Evolutionary conservation across 2,888 invertebrate species (phyloP).

Genomic region (Norana najaformis): DNA sequence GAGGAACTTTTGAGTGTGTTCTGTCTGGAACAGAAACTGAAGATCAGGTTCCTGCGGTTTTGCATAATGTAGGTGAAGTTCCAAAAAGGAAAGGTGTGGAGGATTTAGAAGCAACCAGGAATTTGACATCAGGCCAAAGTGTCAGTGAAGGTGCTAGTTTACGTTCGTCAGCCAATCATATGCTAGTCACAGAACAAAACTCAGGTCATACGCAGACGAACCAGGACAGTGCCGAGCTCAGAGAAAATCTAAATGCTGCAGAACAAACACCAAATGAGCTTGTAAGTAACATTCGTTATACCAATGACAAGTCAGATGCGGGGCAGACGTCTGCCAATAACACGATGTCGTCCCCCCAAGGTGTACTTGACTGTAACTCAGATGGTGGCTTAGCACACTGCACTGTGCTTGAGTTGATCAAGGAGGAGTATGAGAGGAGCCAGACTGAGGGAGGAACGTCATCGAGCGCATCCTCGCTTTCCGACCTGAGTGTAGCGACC

Average conservation of each 20-base stretch:
- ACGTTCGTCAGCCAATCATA: background rate
- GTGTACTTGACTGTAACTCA: background rate
- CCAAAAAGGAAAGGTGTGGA: background rate
- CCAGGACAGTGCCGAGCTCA: background rate
- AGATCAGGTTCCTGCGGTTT: background rate
- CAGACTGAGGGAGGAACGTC: background rate
- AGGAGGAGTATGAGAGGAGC: background rate
- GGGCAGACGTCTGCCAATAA: background rate
- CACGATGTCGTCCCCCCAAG: background rate
- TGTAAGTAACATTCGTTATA: background rate
- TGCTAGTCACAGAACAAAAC: constrained; percentile 19
- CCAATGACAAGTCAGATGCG: background rate
- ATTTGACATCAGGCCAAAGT: background rate
- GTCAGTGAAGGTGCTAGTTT: background rate
- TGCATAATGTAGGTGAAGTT: background rate
- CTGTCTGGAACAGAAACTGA: background rate
- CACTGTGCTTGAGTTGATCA: constrained; percentile 26
- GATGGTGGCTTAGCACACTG: background rate
- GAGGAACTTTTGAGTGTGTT: background rate
- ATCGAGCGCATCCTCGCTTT: background rate
- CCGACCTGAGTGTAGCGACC: background rate
- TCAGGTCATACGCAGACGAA: constrained; percentile 1
- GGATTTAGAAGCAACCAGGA: background rate
- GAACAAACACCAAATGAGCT: background rate
- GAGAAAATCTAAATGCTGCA: background rate